Evolutionary conservation across 2,888 invertebrate species (phyloP).

Genomic region (Tachina grossa): DNA sequence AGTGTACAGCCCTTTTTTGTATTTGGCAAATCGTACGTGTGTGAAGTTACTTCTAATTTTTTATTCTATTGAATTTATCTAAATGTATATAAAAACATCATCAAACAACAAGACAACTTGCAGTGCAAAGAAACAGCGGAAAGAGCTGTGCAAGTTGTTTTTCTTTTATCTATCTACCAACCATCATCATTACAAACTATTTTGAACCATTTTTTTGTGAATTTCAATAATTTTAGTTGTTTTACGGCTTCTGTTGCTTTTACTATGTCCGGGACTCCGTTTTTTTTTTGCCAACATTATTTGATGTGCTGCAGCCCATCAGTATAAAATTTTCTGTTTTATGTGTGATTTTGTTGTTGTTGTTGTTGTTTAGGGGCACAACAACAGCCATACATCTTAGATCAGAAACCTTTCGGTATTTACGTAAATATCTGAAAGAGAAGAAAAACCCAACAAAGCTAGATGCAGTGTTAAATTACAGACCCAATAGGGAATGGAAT

Average conservation of each 20-base stretch:
- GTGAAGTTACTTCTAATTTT: conserved; percentile 31
- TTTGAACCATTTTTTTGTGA: conserved; percentile 72
- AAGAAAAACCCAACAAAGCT: conserved; percentile 35
- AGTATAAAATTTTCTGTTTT: conserved; percentile 42
- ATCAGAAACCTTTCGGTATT: conserved; percentile 73
- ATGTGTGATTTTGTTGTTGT: conserved; percentile 35
- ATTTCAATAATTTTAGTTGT: conserved; percentile 73
- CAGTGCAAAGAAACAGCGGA: background rate
- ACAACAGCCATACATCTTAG: conserved; percentile 66
- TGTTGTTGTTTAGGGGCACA: conserved; percentile 2
- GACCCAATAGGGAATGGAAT: conserved; percentile 26
- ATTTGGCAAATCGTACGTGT: background rate
- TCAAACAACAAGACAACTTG: conserved; percentile 42
- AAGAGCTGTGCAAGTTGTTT: background rate
- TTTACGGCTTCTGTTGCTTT: conserved; percentile 68
- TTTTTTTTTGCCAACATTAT: conserved; percentile 50
- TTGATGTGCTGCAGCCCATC: conserved; percentile 60
- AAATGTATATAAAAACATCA: conserved; percentile 47
- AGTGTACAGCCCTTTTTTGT: background rate
- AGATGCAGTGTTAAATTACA: background rate
- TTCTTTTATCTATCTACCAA: conserved; percentile 55
- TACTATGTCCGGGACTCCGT: conserved; percentile 1
- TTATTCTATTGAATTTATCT: conserved; percentile 41
- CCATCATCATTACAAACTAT: conserved; percentile 63
- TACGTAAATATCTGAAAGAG: conserved; percentile 55